Percentiles rank a stretch among this genome's conserved stretches.
phyloP scores from a whole-genome alignment of 2,113 vertebrate species.

The Barnardius zonarius region DNA sequence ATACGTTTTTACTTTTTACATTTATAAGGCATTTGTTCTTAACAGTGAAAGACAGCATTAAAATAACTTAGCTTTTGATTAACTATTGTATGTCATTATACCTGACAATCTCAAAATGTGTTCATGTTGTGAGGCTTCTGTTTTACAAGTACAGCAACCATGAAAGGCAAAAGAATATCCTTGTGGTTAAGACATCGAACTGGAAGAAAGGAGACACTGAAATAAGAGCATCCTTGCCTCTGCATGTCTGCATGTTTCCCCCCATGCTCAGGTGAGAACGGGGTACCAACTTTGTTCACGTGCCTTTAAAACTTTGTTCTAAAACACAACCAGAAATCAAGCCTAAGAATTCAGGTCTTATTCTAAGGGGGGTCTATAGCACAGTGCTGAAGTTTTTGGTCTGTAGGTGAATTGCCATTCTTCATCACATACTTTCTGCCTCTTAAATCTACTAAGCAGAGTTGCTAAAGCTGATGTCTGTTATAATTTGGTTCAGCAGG shows the following conservation, averaged over 20 bases:
- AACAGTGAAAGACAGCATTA: not conserved
- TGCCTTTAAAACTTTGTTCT: not conserved
- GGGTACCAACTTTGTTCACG: not conserved
- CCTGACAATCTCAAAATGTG: not conserved
- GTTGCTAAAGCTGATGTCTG: not conserved
- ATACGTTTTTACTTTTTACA: not conserved
- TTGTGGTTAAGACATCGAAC: not conserved
- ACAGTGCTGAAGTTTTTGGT: not conserved
- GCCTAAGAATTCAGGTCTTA: not conserved
- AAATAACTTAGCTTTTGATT: not conserved
- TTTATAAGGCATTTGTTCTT: not conserved
- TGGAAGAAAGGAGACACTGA: not conserved
- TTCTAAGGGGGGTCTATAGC: not conserved
- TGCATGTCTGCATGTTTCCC: fast-evolving
- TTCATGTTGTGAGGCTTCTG: not conserved
- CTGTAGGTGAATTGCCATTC: not conserved
- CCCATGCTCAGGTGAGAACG: not conserved
- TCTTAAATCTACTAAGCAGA: not conserved
- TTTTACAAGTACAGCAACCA: not conserved
- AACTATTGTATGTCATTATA: not conserved
- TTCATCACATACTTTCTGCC: not conserved
- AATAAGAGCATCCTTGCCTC: not conserved
- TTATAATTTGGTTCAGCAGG: not conserved
- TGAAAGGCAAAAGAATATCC: not conserved
- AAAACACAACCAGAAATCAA: not conserved